A percentile compares a stretch with the other conserved stretches of the same genome.
Conservation (phyloP, 2,113 vertebrate species). For the Australoheros scitulus region DNA sequence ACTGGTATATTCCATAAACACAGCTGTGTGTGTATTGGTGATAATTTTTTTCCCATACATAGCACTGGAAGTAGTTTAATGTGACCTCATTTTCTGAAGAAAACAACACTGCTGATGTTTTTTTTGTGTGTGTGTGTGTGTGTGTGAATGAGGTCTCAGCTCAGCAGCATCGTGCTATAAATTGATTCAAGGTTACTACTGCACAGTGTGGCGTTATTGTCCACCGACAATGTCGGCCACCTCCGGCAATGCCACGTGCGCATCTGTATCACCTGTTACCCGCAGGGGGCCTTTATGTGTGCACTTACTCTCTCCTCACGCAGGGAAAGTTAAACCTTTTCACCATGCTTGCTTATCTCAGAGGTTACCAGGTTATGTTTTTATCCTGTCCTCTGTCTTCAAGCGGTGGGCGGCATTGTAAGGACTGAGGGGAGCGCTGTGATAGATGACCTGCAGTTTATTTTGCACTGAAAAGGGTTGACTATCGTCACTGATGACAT, state of each 20-base stretch:
- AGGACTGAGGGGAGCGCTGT: background rate
- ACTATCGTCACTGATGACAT: background rate
- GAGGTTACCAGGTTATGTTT: conserved; percentile 33
- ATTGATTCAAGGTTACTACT: conserved; percentile 30
- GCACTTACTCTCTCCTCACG: background rate
- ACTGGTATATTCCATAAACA: background rate
- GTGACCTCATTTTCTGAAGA: background rate
- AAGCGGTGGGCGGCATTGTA: conserved; percentile 7
- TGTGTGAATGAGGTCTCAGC: background rate
- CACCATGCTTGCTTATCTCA: background rate
- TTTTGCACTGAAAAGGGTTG: background rate
- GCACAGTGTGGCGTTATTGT: conserved; percentile 8
- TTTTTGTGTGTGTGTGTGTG: background rate
- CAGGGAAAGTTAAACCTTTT: conserved; percentile 26
- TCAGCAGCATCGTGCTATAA: conserved; percentile 1
- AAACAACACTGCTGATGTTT: background rate
- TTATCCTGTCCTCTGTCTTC: conserved; percentile 18
- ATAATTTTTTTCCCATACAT: background rate
- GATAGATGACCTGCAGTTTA: conserved; percentile 18
- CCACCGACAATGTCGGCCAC: background rate
- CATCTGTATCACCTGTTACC: conserved; percentile 19
- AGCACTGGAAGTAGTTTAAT: background rate
- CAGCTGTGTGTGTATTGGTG: background rate
- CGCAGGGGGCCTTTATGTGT: conserved; percentile 5
- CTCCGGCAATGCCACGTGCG: background rate